Conservation (phyloP, 2,888 invertebrate species). For the Plebejus anna region DNA sequence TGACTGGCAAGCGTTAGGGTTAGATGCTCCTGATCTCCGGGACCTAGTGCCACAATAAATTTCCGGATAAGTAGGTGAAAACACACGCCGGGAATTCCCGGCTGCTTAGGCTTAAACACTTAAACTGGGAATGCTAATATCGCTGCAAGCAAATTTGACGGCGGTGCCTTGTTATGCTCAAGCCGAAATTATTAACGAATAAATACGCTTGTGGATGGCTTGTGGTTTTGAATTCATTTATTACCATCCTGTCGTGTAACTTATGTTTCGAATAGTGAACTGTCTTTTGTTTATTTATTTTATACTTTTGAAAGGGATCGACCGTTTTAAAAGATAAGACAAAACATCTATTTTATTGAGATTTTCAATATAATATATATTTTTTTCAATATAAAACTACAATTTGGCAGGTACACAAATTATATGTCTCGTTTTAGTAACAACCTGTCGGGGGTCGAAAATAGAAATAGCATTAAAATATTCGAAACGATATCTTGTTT, state of each 20-base stretch:
- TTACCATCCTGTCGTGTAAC: neutral
- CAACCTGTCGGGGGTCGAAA: neutral
- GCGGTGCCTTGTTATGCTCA: neutral
- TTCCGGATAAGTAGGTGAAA: conserved; percentile 38
- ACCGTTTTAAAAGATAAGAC: too few species aligned
- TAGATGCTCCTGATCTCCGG: conserved; percentile 40
- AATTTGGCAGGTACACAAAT: neutral
- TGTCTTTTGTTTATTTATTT: too few species aligned
- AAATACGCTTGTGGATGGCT: neutral
- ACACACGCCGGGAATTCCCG: conserved; percentile 35
- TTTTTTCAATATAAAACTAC: too few species aligned
- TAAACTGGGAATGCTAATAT: conserved; percentile 25
- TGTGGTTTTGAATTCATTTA: conserved; percentile 12
- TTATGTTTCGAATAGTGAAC: neutral
- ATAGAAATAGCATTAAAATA: neutral
- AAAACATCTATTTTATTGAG: too few species aligned
- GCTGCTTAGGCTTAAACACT: conserved; percentile 25
- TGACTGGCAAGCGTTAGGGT: conserved; percentile 44
- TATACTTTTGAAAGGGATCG: too few species aligned
- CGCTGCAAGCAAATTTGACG: conserved; percentile 14
- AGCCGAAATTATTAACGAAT: conserved; percentile 1
- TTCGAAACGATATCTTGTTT: conserved; percentile 20
- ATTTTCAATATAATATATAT: too few species aligned
- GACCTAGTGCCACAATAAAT: conserved; percentile 38
- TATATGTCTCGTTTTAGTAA: neutral